phyloP scores from a whole-genome alignment of 92 coral and sea anemone species.

The Paramuricea clavata region DNA sequence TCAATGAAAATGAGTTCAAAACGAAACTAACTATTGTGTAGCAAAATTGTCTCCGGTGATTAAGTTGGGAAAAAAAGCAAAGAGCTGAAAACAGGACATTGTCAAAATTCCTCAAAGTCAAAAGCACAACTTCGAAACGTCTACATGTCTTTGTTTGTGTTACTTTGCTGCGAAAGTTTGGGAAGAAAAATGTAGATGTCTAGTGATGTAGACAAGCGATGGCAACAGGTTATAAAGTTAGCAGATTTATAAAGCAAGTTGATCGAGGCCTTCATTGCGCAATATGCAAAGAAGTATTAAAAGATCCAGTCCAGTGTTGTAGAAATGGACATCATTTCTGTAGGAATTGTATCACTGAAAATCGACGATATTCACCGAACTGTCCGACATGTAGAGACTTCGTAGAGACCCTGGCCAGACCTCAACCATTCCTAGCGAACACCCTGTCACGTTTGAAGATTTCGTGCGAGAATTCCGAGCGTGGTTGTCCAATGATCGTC shows the following conservation, averaged over 20 bases:
- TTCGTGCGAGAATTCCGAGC: background rate
- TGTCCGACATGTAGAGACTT: conserved; percentile 72
- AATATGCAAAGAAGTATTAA: background rate
- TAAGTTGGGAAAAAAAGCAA: too few species aligned
- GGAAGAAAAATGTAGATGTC: background rate
- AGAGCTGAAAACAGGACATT: background rate
- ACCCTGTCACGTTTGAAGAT: background rate
- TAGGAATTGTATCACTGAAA: conserved; percentile 62
- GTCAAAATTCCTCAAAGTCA: background rate
- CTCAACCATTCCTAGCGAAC: conserved; percentile 17
- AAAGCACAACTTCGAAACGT: background rate
- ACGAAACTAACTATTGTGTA: background rate
- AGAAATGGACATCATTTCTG: conserved; percentile 68
- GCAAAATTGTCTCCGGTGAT: background rate
- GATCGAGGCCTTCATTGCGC: background rate
- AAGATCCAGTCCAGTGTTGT: background rate
- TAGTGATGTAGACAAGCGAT: background rate
- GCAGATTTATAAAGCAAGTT: background rate
- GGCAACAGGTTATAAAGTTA: background rate
- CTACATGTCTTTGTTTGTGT: background rate
- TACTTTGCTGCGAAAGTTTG: background rate
- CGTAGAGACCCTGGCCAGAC: conserved; percentile 1
- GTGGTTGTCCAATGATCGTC: conserved; percentile 60
- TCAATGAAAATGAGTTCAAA: background rate
- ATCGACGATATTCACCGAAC: conserved; percentile 43